Evolutionary conservation across 2,797 vertebrate genomes (phyloP).

Genomic region (Lycodopsis pacificus): DNA sequence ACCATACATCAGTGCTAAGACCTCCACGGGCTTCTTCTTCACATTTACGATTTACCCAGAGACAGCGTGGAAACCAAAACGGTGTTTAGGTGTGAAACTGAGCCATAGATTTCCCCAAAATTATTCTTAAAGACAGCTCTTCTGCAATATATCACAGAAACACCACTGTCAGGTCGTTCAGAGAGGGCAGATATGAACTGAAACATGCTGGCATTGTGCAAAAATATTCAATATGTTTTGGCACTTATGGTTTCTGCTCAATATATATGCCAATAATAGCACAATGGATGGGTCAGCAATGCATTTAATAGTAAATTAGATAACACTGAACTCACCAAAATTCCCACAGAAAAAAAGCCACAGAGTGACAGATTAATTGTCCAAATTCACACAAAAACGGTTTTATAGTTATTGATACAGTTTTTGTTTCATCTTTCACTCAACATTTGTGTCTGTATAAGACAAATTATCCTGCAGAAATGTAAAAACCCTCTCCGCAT

Average conservation of each 20-base stretch:
- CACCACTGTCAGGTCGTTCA: conserved; percentile 41
- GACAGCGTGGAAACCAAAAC: conserved; percentile 76
- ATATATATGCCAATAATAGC: conserved; percentile 22
- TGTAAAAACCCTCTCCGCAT: not conserved
- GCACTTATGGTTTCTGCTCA: conserved; percentile 29
- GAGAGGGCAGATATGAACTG: conserved; percentile 45
- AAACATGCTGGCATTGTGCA: conserved; percentile 33
- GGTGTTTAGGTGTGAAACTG: conserved; percentile 67
- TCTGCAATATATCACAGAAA: conserved; percentile 57
- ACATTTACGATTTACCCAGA: conserved; percentile 65
- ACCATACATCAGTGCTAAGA: conserved; percentile 80
- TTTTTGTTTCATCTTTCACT: not conserved
- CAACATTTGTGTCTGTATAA: not conserved
- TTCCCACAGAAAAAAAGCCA: not conserved
- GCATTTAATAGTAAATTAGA: conserved; percentile 16
- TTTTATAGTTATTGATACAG: not conserved
- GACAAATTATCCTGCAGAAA: not conserved
- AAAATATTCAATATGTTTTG: conserved; percentile 30
- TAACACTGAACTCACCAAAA: not conserved
- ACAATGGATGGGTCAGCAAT: conserved; percentile 7
- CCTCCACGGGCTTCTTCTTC: conserved; percentile 69
- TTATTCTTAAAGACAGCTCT: conserved; percentile 60
- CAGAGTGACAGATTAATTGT: not conserved
- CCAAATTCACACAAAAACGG: not conserved
- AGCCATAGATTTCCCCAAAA: conserved; percentile 62